phyloP scores from a whole-genome alignment of 2,113 vertebrate genomes.

The Casuarius casuarius region DNA sequence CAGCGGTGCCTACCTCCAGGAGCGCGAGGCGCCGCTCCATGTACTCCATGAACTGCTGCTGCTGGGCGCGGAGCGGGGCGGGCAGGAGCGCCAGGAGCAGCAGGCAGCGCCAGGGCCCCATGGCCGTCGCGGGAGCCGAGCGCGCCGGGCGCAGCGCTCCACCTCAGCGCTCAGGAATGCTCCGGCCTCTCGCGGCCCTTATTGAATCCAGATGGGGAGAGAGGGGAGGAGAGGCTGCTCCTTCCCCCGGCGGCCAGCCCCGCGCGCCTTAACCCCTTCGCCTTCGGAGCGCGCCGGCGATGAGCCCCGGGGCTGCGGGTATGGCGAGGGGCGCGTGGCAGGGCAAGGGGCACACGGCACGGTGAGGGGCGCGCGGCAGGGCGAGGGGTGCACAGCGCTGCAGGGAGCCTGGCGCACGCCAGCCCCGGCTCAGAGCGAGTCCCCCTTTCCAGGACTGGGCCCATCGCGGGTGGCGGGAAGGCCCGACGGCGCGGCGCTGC shows the following conservation, averaged over 20 bases:
- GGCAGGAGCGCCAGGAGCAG: slow-evolving; percentile 66
- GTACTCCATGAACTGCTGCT: slow-evolving; percentile 82
- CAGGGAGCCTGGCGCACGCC: no score
- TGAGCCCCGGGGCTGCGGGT: no score
- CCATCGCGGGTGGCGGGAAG: no score
- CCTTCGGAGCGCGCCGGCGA: neutral
- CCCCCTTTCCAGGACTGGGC: no score
- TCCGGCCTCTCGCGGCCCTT: slow-evolving; percentile 53
- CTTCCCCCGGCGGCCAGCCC: slow-evolving; percentile 1
- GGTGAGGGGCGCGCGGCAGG: neutral
- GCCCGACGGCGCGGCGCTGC: neutral
- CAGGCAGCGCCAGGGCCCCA: slow-evolving; percentile 65
- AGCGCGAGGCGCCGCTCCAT: slow-evolving; percentile 79
- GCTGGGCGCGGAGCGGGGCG: slow-evolving; percentile 65
- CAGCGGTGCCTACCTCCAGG: slow-evolving; percentile 74
- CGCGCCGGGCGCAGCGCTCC: slow-evolving; percentile 20
- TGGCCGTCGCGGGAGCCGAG: neutral
- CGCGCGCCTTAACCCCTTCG: slow-evolving; percentile 67
- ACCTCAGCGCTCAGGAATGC: slow-evolving; percentile 84
- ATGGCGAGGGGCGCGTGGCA: no score
- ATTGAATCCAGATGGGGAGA: slow-evolving; percentile 81
- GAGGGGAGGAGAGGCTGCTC: slow-evolving; percentile 39
- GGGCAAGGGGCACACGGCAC: no score
- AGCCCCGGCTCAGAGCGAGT: no score
- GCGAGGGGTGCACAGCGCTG: neutral